Evolutionary conservation across 1,140 invertebrate genomes (phyloP).

Genomic region (Pinna nobilis): DNA sequence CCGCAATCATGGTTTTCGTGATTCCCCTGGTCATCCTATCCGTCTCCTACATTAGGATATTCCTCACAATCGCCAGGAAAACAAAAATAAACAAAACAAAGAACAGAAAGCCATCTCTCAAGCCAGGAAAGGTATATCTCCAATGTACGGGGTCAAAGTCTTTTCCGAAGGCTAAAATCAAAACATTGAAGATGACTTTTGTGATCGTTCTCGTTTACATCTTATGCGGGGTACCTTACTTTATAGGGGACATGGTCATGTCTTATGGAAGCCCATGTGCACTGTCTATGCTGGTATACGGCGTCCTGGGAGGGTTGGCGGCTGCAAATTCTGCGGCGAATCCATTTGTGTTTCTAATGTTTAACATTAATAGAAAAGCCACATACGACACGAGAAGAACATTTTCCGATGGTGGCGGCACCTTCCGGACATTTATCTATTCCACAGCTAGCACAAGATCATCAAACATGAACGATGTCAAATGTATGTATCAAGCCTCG

Average conservation of each 20-base stretch:
- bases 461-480: too few relatives aligned
- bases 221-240: constrained; percentile 70
- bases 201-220: constrained; percentile 71
- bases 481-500: too few relatives aligned
- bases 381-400: too few relatives aligned
- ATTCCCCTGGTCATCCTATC: constrained; percentile 66
- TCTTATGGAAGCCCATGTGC: constrained; percentile 63
- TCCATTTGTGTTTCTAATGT: constrained; percentile 71
- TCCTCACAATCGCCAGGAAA: constrained; percentile 68
- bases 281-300: constrained; percentile 51
- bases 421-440: too few relatives aligned
- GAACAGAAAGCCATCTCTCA: constrained; percentile 41
- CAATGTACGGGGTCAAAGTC: constrained; percentile 68
- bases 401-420: too few relatives aligned
- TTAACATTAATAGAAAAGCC: constrained; percentile 69
- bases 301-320: constrained; percentile 65
- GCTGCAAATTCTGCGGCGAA: constrained; percentile 70
- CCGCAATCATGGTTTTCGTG: constrained; percentile 64
- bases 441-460: too few relatives aligned
- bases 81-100: constrained; percentile 54
- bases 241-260: constrained; percentile 72
- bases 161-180: constrained; percentile 72
- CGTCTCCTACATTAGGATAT: constrained; percentile 70
- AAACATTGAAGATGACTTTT: constrained; percentile 74
- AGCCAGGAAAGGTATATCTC: constrained; percentile 61